Evolutionary conservation across 2,888 invertebrate genomes (phyloP).

Genomic region (Pimpla rufipes): DNA sequence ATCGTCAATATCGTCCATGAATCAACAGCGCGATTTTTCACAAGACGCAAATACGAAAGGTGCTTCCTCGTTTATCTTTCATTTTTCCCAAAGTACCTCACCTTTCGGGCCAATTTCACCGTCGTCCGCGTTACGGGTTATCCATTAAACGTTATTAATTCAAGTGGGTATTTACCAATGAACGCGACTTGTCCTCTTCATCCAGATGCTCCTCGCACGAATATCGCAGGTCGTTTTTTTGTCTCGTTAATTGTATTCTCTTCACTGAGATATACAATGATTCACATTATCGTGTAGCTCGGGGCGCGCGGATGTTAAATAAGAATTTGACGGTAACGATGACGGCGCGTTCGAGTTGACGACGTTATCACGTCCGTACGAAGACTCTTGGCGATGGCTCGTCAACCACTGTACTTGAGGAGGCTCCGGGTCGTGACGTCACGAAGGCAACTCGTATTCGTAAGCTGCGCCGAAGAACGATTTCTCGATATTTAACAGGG

Average conservation of each 20-base stretch:
- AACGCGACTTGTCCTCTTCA: too few relatives aligned
- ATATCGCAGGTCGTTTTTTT: not conserved
- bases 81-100: too few relatives aligned
- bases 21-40: too few relatives aligned
- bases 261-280: not conserved
- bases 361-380: slow-evolving; percentile 53
- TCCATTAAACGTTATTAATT: too few relatives aligned
- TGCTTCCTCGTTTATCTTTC: too few relatives aligned
- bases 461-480: slow-evolving; percentile 20
- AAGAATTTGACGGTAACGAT: too few relatives aligned
- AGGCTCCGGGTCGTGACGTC: slow-evolving; percentile 48
- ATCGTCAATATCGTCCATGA: not conserved
- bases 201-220: not conserved
- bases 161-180: not conserved
- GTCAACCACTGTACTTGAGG: slow-evolving; percentile 64
- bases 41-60: too few relatives aligned
- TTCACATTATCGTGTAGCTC: not conserved
- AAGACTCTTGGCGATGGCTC: slow-evolving; percentile 62
- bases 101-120: too few relatives aligned
- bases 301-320: slow-evolving; percentile 22
- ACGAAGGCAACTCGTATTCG: slow-evolving; percentile 19
- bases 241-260: not conserved
- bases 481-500: not conserved
- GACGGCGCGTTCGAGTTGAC: too few relatives aligned
- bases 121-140: too few relatives aligned